Conservation (phyloP, 2,113 vertebrate genomes). For the Suricata suricatta region DNA sequence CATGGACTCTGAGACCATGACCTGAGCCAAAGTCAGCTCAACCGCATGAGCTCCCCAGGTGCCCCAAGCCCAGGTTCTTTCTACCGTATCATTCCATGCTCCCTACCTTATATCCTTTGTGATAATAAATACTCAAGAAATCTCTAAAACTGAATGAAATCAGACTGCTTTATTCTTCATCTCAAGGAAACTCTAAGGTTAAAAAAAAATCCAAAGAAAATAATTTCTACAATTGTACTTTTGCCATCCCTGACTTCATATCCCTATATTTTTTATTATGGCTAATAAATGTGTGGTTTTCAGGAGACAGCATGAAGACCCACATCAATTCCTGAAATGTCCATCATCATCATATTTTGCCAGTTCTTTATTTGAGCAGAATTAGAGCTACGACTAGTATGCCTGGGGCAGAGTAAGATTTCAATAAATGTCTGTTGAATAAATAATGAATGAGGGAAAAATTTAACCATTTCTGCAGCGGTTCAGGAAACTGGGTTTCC, state of each 20-base stretch:
- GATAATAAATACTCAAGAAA: conserved; percentile 26
- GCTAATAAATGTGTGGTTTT: neutral
- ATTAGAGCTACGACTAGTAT: neutral
- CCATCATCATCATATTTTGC: neutral
- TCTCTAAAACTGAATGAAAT: neutral
- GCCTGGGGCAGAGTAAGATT: neutral
- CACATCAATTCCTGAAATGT: neutral
- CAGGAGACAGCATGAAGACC: neutral
- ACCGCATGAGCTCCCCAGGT: too few species aligned
- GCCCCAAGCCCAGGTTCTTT: neutral
- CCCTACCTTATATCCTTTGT: neutral
- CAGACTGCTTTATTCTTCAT: neutral
- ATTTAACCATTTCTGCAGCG: neutral
- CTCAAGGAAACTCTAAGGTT: neutral
- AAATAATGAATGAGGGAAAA: neutral
- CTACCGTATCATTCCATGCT: neutral
- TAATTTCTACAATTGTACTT: neutral
- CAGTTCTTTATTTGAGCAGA: neutral
- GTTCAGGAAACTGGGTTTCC: neutral
- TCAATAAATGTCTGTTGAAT: neutral
- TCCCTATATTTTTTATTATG: neutral
- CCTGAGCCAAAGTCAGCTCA: too few species aligned
- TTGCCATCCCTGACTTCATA: neutral
- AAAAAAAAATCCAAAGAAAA: conserved; percentile 32
- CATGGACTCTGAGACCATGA: too few species aligned